Percentiles rank a stretch among this genome's conserved stretches.
phyloP scores from a whole-genome alignment of 2,113 vertebrate species.

The Coracopsis vasa region DNA sequence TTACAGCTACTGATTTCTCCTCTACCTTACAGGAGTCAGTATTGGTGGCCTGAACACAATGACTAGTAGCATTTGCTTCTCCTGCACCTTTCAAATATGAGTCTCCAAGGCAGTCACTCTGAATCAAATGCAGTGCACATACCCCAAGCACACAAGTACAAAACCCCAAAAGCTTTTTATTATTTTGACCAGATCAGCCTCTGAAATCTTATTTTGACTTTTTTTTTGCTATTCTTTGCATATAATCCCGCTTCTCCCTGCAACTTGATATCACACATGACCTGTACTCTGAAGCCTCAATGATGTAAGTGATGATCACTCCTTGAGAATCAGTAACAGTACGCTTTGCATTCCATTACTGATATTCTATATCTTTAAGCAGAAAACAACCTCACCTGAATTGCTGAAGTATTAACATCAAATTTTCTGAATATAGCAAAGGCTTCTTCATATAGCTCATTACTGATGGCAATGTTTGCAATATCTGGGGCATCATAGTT shows the following conservation, averaged over 20 bases:
- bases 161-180: not conserved
- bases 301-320: not conserved
- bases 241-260: not conserved
- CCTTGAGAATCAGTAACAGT: not conserved
- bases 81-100: not conserved
- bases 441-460: constrained; percentile 90
- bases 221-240: not conserved
- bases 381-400: constrained; percentile 77
- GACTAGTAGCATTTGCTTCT: not conserved
- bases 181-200: not conserved
- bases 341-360: not conserved
- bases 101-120: not conserved
- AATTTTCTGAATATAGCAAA: constrained; percentile 93
- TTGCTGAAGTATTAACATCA: constrained; percentile 89
- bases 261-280: not conserved
- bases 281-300: not conserved
- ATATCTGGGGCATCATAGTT: constrained; percentile 92
- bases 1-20: not conserved
- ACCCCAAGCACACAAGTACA: not conserved
- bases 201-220: not conserved
- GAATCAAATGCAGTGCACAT: not conserved
- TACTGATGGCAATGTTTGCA: constrained; percentile 90
- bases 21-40: not conserved
- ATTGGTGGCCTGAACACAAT: not conserved
- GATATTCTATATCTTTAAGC: not conserved